Evolutionary conservation across 2,888 invertebrate genomes (phyloP).

Genomic region (Protonemura montana): DNA sequence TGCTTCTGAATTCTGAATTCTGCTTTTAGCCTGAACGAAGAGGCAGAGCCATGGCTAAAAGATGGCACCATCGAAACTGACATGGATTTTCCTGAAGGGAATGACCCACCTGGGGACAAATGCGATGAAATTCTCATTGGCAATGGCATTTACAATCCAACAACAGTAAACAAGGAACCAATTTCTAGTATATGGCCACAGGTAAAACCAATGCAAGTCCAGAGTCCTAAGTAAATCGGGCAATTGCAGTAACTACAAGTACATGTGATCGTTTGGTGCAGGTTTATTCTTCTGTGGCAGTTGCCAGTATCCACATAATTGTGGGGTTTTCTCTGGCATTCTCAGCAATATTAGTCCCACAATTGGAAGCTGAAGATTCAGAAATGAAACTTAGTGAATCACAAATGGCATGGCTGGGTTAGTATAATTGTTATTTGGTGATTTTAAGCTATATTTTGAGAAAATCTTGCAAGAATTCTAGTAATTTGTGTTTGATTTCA

Average conservation of each 20-base stretch:
- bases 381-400: slow-evolving; percentile 54
- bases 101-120: slow-evolving; percentile 42
- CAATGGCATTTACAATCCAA: slow-evolving; percentile 45
- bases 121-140: slow-evolving; percentile 35
- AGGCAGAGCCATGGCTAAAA: slow-evolving; percentile 46
- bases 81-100: slow-evolving; percentile 29
- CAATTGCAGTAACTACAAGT: too few relatives aligned
- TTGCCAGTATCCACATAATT: slow-evolving; percentile 67
- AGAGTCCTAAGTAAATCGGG: too few relatives aligned
- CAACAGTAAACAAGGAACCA: slow-evolving; percentile 39
- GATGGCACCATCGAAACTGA: not conserved
- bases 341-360: slow-evolving; percentile 66
- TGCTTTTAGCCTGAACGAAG: slow-evolving; percentile 45
- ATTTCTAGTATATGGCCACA: slow-evolving; percentile 44
- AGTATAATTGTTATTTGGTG: not conserved
- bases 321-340: slow-evolving; percentile 67
- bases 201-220: slow-evolving; percentile 35
- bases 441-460: not conserved
- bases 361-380: slow-evolving; percentile 57
- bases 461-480: not conserved
- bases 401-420: slow-evolving; percentile 47
- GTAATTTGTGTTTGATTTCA: slow-evolving; percentile 53
- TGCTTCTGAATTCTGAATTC: not conserved
- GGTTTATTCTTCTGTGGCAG: slow-evolving; percentile 64
- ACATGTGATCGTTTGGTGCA: slow-evolving; percentile 52